Base-by-base conservation (phyloP, 2,113 vertebrate genomes). In the Eublepharis macularius region DNA sequence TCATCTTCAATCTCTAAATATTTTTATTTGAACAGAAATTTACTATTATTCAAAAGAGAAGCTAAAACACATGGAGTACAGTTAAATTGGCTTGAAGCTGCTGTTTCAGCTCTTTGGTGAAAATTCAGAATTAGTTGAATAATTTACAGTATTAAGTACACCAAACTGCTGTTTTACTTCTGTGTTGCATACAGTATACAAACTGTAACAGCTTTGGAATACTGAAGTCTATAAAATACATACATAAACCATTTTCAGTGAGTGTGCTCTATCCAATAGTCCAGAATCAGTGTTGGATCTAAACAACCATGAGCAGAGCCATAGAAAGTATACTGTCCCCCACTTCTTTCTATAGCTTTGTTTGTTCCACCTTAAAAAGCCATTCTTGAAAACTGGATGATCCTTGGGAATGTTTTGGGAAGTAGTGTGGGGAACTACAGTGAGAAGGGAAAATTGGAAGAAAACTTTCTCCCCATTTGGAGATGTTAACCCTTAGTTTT, bases 131-230 rank as follows among this genome's bases (percentile, higher is more conserved):
- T n/a, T n/a, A n/a, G n/a, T n/a, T n/a, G n/a, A n/a, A n/a, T n/a
- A n/a, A n/a, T n/a, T n/a, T n/a, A n/a, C n/a, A n/a, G n/a, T n/a
- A n/a, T 93, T 72, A 91, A 82, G 87, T 88, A 21, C 91, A 92
- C 90, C 84, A 86, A 90, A 88, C 91, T 95, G 94, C 90, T 93
- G 91, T 89, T 90, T 93, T 87, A 86, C 93, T 93, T 79, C 91
- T 86, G 91, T 87, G 88, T 87, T 90, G 88, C 88, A 88, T 68
- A 80, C 79, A 16, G 4, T 82, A 88, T 60, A 78, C 88, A 88
- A 91, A 91, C 83, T 82, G n/a, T 81, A 91, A 76, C n/a, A 32
- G 54, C 54, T 87, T 86, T 57, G 76, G 89, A 47, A 87, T 87
- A 86, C 78, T 84, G 43, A 87, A 72, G 80, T 83, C 88, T 54